A percentile compares a stretch with the other conserved stretches of the same genome.
Evolutionary conservation across 1,140 invertebrate species (phyloP).

Genomic region (Odontomachus brunneus): DNA sequence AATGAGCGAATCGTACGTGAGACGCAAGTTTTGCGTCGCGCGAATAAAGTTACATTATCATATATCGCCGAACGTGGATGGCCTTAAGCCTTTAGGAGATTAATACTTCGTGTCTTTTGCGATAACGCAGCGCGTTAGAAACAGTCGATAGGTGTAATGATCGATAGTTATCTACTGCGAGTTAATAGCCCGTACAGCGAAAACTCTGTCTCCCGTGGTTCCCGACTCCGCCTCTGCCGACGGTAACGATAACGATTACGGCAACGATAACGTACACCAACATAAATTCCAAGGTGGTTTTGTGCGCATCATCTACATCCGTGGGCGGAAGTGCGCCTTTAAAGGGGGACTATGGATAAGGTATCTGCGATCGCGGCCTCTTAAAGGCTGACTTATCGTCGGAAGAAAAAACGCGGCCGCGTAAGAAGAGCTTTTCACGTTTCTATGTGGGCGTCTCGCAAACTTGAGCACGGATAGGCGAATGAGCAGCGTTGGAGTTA

Average conservation of each 20-base stretch:
- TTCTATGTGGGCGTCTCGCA: neutral
- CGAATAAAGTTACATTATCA: neutral
- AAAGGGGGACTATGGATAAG: conserved; percentile 32
- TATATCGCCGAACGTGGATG: neutral
- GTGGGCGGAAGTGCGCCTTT: conserved; percentile 36
- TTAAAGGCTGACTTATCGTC: conserved; percentile 46
- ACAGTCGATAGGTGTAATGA: conserved; percentile 32
- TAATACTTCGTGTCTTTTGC: conserved; percentile 13
- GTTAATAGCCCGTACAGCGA: conserved; percentile 35
- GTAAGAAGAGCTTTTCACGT: neutral
- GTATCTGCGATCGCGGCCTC: conserved; percentile 36
- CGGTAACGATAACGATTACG: conserved; percentile 60
- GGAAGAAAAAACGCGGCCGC: neutral
- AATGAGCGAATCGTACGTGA: neutral
- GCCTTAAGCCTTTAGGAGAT: neutral
- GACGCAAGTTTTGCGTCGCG: neutral
- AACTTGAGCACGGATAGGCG: conserved; percentile 3
- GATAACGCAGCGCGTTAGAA: conserved; percentile 17
- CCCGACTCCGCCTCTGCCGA: neutral
- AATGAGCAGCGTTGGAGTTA: neutral
- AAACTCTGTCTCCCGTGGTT: conserved; percentile 16
- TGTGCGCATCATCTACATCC: conserved; percentile 33
- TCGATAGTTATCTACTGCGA: conserved; percentile 34
- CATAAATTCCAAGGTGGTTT: conserved; percentile 52
- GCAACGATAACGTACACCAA: conserved; percentile 56